phyloP scores from a whole-genome alignment of 2,113 vertebrate species.

The Dolichallabes microphthalmus region DNA sequence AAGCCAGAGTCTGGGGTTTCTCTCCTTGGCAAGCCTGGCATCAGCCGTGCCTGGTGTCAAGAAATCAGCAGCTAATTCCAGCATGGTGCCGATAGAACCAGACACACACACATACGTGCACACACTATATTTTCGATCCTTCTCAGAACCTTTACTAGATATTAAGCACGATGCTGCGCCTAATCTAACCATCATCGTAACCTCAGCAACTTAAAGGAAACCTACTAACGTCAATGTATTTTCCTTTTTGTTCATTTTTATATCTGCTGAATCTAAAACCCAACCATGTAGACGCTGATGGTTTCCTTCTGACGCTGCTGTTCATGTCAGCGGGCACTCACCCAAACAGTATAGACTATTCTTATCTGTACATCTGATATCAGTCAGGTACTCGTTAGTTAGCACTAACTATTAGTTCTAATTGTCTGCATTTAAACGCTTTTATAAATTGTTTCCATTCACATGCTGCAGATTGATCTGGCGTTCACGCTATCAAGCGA shows the following conservation, averaged over 20 bases:
- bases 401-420: too few species aligned
- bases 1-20: slow-evolving; percentile 51
- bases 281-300: not conserved
- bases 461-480: slow-evolving; percentile 25
- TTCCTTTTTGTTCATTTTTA: not conserved
- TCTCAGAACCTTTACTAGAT: not conserved
- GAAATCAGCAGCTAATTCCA: slow-evolving; percentile 63
- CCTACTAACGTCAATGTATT: not conserved
- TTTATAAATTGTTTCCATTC: slow-evolving; percentile 21
- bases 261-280: slow-evolving; percentile 17
- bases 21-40: slow-evolving; percentile 58
- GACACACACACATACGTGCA: slow-evolving; percentile 20
- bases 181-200: not conserved
- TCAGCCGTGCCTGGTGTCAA: slow-evolving; percentile 59
- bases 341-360: not conserved
- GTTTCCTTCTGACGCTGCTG: not conserved
- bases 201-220: not conserved
- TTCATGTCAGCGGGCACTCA: not conserved
- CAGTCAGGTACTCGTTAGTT: not conserved
- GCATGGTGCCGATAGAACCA: slow-evolving; percentile 41
- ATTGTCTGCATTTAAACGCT: slow-evolving; percentile 19
- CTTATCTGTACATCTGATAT: not conserved
- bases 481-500: slow-evolving; percentile 4
- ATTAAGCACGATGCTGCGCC: not conserved
- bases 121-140: not conserved